Percentiles rank a stretch among this genome's conserved stretches.
Evolutionary conservation across 1,140 invertebrate genomes (phyloP).

Genomic region (Orius insidiosus): DNA sequence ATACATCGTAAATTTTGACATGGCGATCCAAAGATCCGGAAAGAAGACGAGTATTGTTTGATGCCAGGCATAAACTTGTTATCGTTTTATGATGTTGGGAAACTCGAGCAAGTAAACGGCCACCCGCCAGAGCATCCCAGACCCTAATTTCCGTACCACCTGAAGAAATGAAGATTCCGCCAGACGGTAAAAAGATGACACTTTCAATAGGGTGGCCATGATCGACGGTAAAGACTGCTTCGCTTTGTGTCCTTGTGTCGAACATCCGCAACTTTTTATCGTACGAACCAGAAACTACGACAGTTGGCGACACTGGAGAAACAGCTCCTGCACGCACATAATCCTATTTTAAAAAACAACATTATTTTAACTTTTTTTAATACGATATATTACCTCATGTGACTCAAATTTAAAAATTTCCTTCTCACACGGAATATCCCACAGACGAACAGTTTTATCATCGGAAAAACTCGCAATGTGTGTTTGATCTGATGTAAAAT

Average conservation of each 20-base stretch:
- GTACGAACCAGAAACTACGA: conserved; percentile 79
- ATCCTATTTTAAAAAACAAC: conserved; percentile 37
- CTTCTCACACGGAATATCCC: conserved; percentile 78
- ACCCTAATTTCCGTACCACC: conserved; percentile 82
- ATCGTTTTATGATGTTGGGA: conserved; percentile 87
- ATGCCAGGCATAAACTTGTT: conserved; percentile 61
- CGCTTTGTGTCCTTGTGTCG: conserved; percentile 58
- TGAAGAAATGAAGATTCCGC: conserved; percentile 71
- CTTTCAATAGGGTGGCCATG: conserved; percentile 85
- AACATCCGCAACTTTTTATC: conserved; percentile 81
- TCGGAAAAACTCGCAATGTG: conserved; percentile 82
- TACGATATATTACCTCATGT: conserved; percentile 33
- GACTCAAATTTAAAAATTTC: conserved; percentile 42
- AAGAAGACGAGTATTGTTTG: conserved; percentile 60
- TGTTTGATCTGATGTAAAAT: conserved; percentile 60
- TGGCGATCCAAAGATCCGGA: conserved; percentile 85
- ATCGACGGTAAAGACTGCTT: conserved; percentile 55
- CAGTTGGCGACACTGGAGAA: conserved; percentile 55
- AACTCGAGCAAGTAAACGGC: conserved; percentile 60
- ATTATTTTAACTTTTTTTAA: neutral
- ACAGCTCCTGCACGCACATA: conserved; percentile 65
- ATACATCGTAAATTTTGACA: conserved; percentile 84
- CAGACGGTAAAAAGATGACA: conserved; percentile 71
- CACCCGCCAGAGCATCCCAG: conserved; percentile 80
- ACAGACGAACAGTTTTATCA: conserved; percentile 73